Percentiles rank a stretch among this genome's conserved stretches.
Conservation (phyloP, 1,140 invertebrate species). For the Apocrypta bakeri region DNA sequence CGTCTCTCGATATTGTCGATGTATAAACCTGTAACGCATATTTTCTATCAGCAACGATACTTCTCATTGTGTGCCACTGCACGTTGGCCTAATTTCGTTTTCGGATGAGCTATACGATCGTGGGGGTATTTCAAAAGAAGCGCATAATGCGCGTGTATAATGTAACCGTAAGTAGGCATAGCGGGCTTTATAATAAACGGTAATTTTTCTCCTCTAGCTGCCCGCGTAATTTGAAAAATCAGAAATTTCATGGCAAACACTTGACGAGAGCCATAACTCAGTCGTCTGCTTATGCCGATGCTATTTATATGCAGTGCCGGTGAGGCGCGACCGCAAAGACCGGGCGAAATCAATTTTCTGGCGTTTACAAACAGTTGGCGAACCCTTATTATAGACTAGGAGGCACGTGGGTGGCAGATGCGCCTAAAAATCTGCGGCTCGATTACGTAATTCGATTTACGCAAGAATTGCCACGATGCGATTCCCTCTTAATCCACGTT, state of each 20-base stretch:
- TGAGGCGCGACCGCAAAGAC: constrained; percentile 51
- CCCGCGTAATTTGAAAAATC: not conserved
- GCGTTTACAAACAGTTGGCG: constrained; percentile 59
- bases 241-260: not conserved
- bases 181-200: not conserved
- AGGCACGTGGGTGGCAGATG: constrained; percentile 71
- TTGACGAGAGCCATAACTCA: constrained; percentile 20
- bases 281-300: not conserved
- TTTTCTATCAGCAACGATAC: not conserved
- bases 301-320: constrained; percentile 1
- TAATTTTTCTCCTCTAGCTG: not conserved
- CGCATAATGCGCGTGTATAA: not conserved
- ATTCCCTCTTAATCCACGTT: constrained; percentile 1
- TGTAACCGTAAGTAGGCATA: not conserved
- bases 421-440: constrained; percentile 40
- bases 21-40: not conserved
- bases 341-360: constrained; percentile 67
- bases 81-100: constrained; percentile 38
- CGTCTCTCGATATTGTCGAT: constrained; percentile 25
- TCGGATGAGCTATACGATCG: not conserved
- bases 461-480: constrained; percentile 33
- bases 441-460: constrained; percentile 62
- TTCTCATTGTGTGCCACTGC: constrained; percentile 2
- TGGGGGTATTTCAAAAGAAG: constrained; percentile 1
- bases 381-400: constrained; percentile 68